Base-by-base conservation (phyloP, 2,888 invertebrate genomes). In the Apotomis betuletana region DNA sequence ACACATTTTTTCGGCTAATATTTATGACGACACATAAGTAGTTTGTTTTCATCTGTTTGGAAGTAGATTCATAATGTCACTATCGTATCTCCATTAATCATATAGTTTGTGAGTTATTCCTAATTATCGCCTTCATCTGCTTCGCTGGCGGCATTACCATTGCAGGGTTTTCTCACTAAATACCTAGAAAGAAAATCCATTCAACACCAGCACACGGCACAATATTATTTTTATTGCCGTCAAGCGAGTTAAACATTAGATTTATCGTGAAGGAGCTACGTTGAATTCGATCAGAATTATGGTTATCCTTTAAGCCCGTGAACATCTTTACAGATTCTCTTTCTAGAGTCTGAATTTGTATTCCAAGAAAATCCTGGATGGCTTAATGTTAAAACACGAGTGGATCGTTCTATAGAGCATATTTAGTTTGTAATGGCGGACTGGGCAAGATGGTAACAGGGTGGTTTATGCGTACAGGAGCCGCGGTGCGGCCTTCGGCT, bases 401-500 rank as follows among this genome's bases (percentile, higher is more conserved):
- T 67, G 61, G 58, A 58, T 74, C 38, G 54, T 60, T 52, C 55
- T 64, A 60, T 59, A 44, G 46, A 46, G n/a, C n/a, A n/a, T n/a
- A n/a, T n/a, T n/a, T 61, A 49, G 59, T 60, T 68, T 27, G 61
- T 60, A 55, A 41, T 54, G 59, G 27, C 75, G 70, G 67, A 76
- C 69, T 63, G 61, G 70, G 73, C 74, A 75, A 77, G 77, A 77
- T 79, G 86, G 86, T 92, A 92, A 92, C 90, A 90, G 90, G 89
- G 92, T 91, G 90, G 92, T 93, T 92, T 93, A 81, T 90, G 89
- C 90, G 89, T 90, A 86, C 93, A 93, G 93, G 93, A 90, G 92
- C 92, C 92, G 93, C 93, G 91, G 92, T 93, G 93, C 93, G 93
- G 92, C 94, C 94, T 85, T 94, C 94, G 85, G 93, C 93, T 87